A percentile compares a stretch with the other conserved stretches of the same genome.
Evolutionary conservation across 2,113 vertebrate genomes (phyloP).

Genomic region (Poicephalus gulielmi): DNA sequence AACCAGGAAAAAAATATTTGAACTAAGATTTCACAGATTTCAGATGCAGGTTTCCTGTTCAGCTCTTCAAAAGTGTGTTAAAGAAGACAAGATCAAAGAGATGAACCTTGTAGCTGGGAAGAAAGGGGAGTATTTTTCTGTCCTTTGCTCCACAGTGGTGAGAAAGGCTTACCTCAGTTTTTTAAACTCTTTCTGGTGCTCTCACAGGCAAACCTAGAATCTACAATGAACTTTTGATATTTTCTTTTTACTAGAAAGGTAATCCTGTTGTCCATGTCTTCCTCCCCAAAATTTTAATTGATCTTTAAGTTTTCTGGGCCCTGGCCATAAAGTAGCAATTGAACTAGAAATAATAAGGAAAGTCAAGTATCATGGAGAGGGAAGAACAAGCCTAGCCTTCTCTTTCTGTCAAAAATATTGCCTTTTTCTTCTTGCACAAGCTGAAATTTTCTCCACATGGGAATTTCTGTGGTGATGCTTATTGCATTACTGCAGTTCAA

Average conservation of each 20-base stretch:
- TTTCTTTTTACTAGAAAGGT: not conserved
- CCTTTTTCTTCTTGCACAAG: not conserved
- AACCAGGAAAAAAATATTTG: not conserved
- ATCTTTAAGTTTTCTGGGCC: not conserved
- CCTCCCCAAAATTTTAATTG: not conserved
- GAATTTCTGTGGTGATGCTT: fast-evolving
- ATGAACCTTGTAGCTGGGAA: not conserved
- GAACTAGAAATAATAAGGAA: not conserved
- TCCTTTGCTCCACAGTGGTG: not conserved
- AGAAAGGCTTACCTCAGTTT: not conserved
- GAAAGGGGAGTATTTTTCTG: not conserved
- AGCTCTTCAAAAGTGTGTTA: not conserved
- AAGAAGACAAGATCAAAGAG: not conserved
- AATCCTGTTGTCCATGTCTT: not conserved
- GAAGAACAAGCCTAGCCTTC: not conserved
- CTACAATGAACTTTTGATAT: not conserved
- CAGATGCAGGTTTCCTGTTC: not conserved
- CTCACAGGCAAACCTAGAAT: not conserved
- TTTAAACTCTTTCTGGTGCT: not conserved
- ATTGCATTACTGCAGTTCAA: not conserved
- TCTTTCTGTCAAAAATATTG: not conserved
- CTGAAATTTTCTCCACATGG: not conserved
- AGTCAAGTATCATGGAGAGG: not conserved
- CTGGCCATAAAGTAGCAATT: not conserved
- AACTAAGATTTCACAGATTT: not conserved